phyloP scores from a whole-genome alignment of 2,797 vertebrate genomes.

The Hippopotamyrus pictus region DNA sequence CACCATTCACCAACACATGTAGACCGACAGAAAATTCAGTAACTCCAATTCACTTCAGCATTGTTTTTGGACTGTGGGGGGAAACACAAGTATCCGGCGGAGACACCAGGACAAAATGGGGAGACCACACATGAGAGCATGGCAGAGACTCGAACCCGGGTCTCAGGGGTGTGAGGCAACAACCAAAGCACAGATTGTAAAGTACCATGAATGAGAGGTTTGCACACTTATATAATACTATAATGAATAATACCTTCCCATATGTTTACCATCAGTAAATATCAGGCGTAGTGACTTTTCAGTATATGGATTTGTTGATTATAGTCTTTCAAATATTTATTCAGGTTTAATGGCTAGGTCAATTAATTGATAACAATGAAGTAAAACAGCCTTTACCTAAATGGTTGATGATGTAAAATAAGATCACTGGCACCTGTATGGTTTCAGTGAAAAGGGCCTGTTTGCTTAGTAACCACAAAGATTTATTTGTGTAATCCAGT shows the following conservation, averaged over 20 bases:
- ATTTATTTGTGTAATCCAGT: not conserved
- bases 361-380: not conserved
- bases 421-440: not conserved
- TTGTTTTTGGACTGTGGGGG: not conserved
- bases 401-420: not conserved
- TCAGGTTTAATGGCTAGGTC: not conserved
- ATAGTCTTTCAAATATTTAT: constrained; percentile 17
- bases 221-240: not conserved
- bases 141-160: not conserved
- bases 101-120: not conserved
- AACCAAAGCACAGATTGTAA: not conserved
- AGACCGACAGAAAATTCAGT: not conserved
- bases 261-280: not conserved
- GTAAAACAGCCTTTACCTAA: not conserved
- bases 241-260: not conserved
- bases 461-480: not conserved
- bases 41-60: not conserved
- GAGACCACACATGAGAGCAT: not conserved
- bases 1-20: not conserved
- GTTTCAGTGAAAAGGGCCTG: constrained; percentile 28
- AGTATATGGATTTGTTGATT: constrained; percentile 6
- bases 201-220: not conserved
- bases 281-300: not conserved
- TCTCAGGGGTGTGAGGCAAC: not conserved
- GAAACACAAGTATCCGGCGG: not conserved